Evolutionary conservation across 2,797 vertebrate genomes (phyloP).

Genomic region (Sebastes kiyomatsui): DNA sequence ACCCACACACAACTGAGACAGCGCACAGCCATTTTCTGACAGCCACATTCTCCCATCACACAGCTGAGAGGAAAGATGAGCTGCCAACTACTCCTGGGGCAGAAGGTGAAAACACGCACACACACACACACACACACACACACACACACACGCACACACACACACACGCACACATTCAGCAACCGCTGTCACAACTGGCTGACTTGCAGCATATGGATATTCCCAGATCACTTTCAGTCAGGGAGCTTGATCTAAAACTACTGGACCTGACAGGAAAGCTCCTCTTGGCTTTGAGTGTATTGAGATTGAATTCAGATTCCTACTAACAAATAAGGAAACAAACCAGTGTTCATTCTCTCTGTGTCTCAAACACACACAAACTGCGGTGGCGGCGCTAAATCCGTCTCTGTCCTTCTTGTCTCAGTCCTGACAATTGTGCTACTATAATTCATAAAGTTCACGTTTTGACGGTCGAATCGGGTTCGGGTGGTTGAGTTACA

Average conservation of each 20-base stretch:
- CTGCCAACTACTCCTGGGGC: slow-evolving; percentile 33
- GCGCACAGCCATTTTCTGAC: slow-evolving; percentile 44
- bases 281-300: background rate
- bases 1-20: background rate
- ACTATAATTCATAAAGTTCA: too few species aligned
- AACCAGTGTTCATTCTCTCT: background rate
- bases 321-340: slow-evolving; percentile 5
- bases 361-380: too few species aligned
- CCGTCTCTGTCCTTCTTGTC: too few species aligned
- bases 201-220: slow-evolving; percentile 54
- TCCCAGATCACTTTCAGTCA: slow-evolving; percentile 47
- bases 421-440: too few species aligned
- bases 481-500: too few species aligned
- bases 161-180: slow-evolving; percentile 14
- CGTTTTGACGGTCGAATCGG: too few species aligned
- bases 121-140: background rate
- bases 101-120: slow-evolving; percentile 26
- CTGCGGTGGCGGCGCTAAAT: too few species aligned
- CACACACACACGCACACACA: slow-evolving; percentile 7
- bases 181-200: slow-evolving; percentile 53
- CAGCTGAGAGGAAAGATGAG: slow-evolving; percentile 68
- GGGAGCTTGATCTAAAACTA: slow-evolving; percentile 27
- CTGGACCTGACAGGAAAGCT: slow-evolving; percentile 33
- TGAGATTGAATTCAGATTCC: slow-evolving; percentile 17
- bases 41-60: slow-evolving; percentile 61